Conservation (phyloP, 1,140 invertebrate genomes). For the Macrotrachela quadricornifera region DNA sequence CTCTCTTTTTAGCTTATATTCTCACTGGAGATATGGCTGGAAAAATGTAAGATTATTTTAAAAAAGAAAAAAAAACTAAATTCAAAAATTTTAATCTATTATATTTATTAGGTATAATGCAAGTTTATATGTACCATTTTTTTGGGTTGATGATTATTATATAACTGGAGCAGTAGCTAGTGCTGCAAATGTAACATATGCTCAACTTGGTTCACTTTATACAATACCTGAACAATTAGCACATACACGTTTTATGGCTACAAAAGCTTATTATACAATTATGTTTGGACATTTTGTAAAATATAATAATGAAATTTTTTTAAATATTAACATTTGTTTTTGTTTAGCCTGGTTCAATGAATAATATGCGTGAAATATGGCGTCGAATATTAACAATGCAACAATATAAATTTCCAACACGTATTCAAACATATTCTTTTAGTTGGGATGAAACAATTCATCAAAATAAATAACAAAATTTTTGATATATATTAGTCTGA, state of each 20-base stretch:
- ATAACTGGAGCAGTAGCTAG: conserved; percentile 13
- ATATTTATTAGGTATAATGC: conserved; percentile 11
- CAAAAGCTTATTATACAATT: neutral
- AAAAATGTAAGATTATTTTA: conserved; percentile 4
- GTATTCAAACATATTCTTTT: no score
- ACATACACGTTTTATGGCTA: neutral
- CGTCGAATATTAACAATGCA: no score
- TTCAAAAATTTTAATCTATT: no score
- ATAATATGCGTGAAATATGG: no score
- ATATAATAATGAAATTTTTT: no score
- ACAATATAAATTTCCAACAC: no score
- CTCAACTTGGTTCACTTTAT: conserved; percentile 2
- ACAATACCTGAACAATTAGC: conserved; percentile 1
- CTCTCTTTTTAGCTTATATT: conserved; percentile 12
- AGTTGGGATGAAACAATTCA: no score
- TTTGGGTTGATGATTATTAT: conserved; percentile 17
- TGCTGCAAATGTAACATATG: conserved; percentile 11
- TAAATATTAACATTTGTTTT: no score
- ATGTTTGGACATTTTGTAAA: conserved; percentile 2
- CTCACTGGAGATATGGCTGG: conserved; percentile 41
- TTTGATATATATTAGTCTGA: no score
- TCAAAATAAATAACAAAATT: no score
- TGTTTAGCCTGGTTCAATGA: no score
- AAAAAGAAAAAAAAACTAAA: no score
- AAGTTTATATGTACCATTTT: conserved; percentile 20